Conservation (phyloP, 2,888 invertebrate species). For the Bruchidius siliquastri region DNA sequence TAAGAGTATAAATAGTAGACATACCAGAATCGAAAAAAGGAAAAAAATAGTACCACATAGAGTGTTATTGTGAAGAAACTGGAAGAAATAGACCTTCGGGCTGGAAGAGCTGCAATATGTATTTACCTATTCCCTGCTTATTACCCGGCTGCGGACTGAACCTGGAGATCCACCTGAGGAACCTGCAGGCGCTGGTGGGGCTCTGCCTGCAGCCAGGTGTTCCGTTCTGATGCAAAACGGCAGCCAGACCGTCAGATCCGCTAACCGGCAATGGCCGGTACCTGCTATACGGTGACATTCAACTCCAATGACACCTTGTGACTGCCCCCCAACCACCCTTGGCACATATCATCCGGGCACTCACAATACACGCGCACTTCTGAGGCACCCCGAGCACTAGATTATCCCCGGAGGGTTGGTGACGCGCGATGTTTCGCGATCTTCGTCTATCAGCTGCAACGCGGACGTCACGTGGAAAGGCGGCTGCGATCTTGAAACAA, state of each 20-base stretch:
- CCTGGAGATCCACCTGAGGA: slow-evolving; percentile 53
- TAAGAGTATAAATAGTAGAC: too few relatives aligned
- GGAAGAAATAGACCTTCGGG: too few relatives aligned
- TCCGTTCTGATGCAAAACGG: not conserved
- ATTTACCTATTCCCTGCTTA: slow-evolving; percentile 47
- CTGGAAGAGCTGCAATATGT: too few relatives aligned
- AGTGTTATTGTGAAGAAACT: too few relatives aligned
- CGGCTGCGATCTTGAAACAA: not conserved
- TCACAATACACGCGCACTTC: not conserved
- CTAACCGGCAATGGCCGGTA: slow-evolving; percentile 45
- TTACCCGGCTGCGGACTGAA: slow-evolving; percentile 52
- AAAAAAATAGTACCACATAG: too few relatives aligned
- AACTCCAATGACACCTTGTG: slow-evolving; percentile 7
- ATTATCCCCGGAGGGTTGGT: not conserved
- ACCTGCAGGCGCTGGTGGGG: slow-evolving; percentile 49
- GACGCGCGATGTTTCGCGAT: not conserved
- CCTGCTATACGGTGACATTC: slow-evolving; percentile 48
- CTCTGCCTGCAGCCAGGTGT: slow-evolving; percentile 32
- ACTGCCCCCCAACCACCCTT: not conserved
- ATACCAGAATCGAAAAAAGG: too few relatives aligned
- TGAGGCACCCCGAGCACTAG: not conserved
- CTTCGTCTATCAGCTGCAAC: not conserved
- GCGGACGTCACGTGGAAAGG: not conserved
- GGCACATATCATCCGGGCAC: not conserved
- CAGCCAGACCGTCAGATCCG: not conserved